Percentiles rank a stretch among this genome's conserved stretches.
phyloP scores from a whole-genome alignment of 2,888 invertebrate species.

The Nomada fabriciana region DNA sequence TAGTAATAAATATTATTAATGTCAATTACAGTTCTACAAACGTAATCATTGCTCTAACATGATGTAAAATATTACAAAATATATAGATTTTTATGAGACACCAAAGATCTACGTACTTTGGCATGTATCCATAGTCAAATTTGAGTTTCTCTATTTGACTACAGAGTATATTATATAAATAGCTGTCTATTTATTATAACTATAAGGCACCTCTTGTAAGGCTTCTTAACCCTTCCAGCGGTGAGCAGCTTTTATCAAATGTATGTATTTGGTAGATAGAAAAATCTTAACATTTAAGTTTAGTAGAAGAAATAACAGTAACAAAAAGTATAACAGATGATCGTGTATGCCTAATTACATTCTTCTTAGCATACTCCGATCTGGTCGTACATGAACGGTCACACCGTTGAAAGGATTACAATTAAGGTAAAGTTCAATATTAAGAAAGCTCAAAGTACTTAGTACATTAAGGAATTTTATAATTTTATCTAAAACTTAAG shows the following conservation, averaged over 20 bases:
- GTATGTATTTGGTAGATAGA: too few species aligned
- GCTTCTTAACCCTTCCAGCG: constrained; percentile 3
- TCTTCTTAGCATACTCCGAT: too few species aligned
- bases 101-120: constrained; percentile 51
- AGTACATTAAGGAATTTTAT: constrained; percentile 44
- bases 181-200: constrained; percentile 32
- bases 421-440: constrained; percentile 25
- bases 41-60: constrained; percentile 14
- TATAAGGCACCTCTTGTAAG: constrained; percentile 56
- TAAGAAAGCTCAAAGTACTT: constrained; percentile 55
- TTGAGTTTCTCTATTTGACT: constrained; percentile 32
- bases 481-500: constrained; percentile 18
- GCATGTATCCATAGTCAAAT: constrained; percentile 33
- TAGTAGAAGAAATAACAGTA: too few species aligned
- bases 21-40: constrained; percentile 34
- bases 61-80: constrained; percentile 54
- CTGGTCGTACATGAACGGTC: too few species aligned
- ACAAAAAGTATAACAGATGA: too few species aligned
- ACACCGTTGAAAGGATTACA: background rate
- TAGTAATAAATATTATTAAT: constrained; percentile 50
- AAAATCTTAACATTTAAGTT: too few species aligned
- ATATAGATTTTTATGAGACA: constrained; percentile 46
- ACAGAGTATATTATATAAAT: constrained; percentile 36
- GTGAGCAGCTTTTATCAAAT: too few species aligned
- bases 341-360: too few species aligned